Evolutionary conservation across 2,113 vertebrate species (phyloP).

Genomic region (Pipa parva): DNA sequence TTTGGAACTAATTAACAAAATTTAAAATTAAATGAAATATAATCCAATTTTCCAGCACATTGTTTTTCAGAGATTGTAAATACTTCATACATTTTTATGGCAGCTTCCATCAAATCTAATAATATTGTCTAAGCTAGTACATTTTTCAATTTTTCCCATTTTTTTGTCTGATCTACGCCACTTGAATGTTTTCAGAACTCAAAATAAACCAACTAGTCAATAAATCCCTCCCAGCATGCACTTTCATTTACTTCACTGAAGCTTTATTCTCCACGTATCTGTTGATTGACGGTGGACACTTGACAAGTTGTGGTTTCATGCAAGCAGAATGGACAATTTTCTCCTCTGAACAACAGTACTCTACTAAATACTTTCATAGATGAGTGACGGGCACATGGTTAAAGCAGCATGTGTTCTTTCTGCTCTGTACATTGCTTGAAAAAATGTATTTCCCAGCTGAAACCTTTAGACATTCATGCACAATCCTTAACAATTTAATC

Average conservation of each 20-base stretch:
- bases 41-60: too few relatives aligned
- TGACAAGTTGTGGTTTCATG: constrained; percentile 14
- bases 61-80: too few relatives aligned
- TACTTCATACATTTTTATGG: not conserved
- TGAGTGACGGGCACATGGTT: constrained; percentile 3
- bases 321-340: constrained; percentile 17
- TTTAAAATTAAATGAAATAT: too few relatives aligned
- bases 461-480: too few relatives aligned
- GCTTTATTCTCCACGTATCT: not conserved
- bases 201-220: not conserved
- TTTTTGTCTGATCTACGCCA: not conserved
- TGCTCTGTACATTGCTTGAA: not conserved
- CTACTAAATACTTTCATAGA: constrained; percentile 4
- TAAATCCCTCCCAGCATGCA: not conserved
- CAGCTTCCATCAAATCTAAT: not conserved
- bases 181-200: not conserved
- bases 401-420: not conserved
- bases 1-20: too few relatives aligned
- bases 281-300: constrained; percentile 15
- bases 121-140: not conserved
- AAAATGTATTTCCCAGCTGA: constrained; percentile 36
- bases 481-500: too few relatives aligned
- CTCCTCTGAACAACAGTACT: not conserved
- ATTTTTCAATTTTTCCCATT: not conserved
- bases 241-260: constrained; percentile 14